Evolutionary conservation across 35 echinoderm and acorn worm genomes (phyloP).

Genomic region (Apostichopus parvimensis): DNA sequence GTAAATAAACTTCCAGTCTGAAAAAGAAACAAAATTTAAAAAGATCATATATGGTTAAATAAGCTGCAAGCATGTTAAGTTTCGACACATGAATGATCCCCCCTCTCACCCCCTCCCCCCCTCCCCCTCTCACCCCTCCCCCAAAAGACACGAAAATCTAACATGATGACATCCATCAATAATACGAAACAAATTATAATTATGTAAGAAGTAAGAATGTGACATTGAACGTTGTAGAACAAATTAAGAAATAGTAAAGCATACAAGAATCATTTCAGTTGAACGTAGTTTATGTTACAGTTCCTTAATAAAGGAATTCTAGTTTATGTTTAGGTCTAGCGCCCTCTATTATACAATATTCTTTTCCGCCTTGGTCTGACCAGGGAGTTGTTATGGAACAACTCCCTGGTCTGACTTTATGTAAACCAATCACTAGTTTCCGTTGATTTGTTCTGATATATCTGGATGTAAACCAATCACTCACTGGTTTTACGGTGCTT

Average conservation of each 20-base stretch:
- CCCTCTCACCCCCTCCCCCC: too few species aligned
- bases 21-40: background rate
- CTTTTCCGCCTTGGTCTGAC: background rate
- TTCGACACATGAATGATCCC: too few species aligned
- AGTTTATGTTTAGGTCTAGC: background rate
- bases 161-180: background rate
- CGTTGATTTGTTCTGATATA: too few species aligned
- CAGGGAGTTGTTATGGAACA: too few species aligned
- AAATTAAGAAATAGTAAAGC: too few species aligned
- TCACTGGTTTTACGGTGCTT: background rate
- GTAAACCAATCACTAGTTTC: too few species aligned
- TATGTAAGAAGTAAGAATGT: background rate
- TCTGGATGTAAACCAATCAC: too few species aligned
- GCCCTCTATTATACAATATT: background rate
- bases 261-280: too few species aligned
- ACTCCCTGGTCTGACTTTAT: too few species aligned
- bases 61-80: too few species aligned
- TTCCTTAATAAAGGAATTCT: background rate
- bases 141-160: background rate
- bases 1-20: background rate
- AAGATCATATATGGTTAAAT: background rate
- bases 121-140: background rate
- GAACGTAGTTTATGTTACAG: background rate
- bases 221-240: too few species aligned
- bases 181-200: background rate